Percentiles rank a stretch among this genome's conserved stretches.
Evolutionary conservation across 1,140 invertebrate species (phyloP).

Genomic region (Drosophila teissieri): DNA sequence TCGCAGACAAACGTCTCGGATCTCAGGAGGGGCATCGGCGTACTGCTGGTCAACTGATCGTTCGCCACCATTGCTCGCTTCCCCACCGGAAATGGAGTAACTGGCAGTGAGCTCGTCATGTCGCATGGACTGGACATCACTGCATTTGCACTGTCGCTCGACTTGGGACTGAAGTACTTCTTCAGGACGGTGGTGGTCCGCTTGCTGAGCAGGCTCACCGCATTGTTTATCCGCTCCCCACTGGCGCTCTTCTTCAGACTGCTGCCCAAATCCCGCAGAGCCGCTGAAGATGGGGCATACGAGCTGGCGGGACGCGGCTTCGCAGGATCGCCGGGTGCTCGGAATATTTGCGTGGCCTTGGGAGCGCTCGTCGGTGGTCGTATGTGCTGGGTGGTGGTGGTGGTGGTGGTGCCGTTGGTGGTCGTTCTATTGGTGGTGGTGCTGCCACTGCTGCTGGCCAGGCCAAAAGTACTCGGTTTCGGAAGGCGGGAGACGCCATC

Average conservation of each 20-base stretch:
- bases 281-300: slow-evolving; percentile 44
- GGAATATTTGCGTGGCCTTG: slow-evolving; percentile 64
- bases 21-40: slow-evolving; percentile 62
- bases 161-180: slow-evolving; percentile 60
- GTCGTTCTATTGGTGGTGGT: neutral
- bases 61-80: slow-evolving; percentile 30
- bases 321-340: slow-evolving; percentile 38
- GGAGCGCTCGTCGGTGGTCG: slow-evolving; percentile 50
- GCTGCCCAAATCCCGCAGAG: slow-evolving; percentile 52
- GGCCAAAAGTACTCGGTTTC: slow-evolving; percentile 59
- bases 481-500: slow-evolving; percentile 75
- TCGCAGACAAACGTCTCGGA: slow-evolving; percentile 80
- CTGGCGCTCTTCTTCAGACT: slow-evolving; percentile 73
- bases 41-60: slow-evolving; percentile 50
- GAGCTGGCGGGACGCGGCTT: slow-evolving; percentile 56
- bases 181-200: slow-evolving; percentile 59
- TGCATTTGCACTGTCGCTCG: slow-evolving; percentile 5
- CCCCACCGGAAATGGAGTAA: slow-evolving; percentile 52
- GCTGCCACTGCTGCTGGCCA: slow-evolving; percentile 15
- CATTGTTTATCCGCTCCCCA: slow-evolving; percentile 72
- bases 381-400: slow-evolving; percentile 58
- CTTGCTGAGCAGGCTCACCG: slow-evolving; percentile 59
- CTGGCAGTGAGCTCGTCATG: slow-evolving; percentile 62
- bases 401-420: neutral
- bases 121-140: slow-evolving; percentile 15